phyloP scores from a whole-genome alignment of 2,797 vertebrate species.

The Syndactyla subalaris region DNA sequence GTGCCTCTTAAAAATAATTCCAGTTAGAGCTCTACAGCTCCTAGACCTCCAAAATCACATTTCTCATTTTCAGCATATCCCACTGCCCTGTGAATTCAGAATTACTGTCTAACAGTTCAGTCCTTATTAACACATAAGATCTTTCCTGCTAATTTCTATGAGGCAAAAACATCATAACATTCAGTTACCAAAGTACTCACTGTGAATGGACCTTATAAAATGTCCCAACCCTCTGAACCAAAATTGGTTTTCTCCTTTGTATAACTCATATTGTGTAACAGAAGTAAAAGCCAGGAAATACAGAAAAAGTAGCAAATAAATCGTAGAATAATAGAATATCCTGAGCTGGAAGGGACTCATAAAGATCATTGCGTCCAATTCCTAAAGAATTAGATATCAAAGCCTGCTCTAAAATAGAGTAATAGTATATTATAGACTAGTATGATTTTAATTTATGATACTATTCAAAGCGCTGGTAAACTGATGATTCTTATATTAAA shows the following conservation, averaged over 20 bases:
- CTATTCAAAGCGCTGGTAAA: neutral
- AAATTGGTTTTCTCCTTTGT: neutral
- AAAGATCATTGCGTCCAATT: neutral
- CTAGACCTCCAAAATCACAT: neutral
- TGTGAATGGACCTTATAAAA: neutral
- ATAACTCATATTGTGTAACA: neutral
- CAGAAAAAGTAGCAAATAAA: neutral
- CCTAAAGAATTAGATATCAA: neutral
- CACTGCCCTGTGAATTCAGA: neutral
- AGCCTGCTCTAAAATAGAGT: neutral
- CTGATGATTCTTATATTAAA: neutral
- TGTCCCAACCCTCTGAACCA: neutral
- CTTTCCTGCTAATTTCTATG: neutral
- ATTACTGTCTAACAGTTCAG: neutral
- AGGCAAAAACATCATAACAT: neutral
- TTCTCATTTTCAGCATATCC: neutral
- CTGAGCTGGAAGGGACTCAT: neutral
- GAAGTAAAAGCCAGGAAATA: neutral
- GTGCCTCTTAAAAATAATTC: neutral
- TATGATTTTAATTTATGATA: neutral
- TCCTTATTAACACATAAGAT: neutral
- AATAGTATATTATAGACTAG: neutral
- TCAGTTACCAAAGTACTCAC: fast-evolving
- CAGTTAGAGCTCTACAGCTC: neutral
- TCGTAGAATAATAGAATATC: neutral